A percentile compares a stretch with the other conserved stretches of the same genome.
Conservation (phyloP, 2,888 invertebrate species). For the Druceiella hillmani region DNA sequence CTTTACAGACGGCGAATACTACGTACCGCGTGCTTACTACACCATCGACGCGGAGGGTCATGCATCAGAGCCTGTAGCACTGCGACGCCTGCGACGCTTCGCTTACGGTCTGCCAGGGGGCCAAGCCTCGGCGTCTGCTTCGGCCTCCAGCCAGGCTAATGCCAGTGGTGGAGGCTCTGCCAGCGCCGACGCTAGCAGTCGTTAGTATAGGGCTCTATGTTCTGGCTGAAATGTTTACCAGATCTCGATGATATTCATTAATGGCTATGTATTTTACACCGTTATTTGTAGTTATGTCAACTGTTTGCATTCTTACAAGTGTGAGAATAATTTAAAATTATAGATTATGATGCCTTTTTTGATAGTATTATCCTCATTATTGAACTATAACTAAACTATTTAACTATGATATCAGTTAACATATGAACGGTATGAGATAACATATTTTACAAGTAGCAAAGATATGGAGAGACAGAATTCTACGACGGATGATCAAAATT, state of each 20-base stretch:
- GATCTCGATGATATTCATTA: no score
- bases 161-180: slow-evolving; percentile 12
- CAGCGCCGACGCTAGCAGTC: slow-evolving; percentile 18
- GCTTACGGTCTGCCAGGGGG: slow-evolving; percentile 13
- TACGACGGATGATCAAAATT: no score
- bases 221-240: slow-evolving; percentile 16
- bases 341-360: no score
- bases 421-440: no score
- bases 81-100: slow-evolving; percentile 41
- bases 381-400: no score
- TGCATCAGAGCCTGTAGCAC: slow-evolving; percentile 44
- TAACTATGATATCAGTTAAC: no score
- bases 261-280: no score
- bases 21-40: slow-evolving; percentile 55
- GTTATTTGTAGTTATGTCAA: neutral
- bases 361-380: no score
- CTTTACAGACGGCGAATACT: slow-evolving; percentile 50
- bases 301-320: no score
- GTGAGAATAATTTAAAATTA: no score
- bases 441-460: no score
- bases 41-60: slow-evolving; percentile 52
- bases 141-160: slow-evolving; percentile 9
- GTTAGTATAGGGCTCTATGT: slow-evolving; percentile 25
- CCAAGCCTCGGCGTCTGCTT: slow-evolving; percentile 14
- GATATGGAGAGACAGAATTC: no score